A percentile compares a stretch with the other conserved stretches of the same genome.
Conservation (phyloP, 2,797 vertebrate species). For the Glyptemys insculpta region DNA sequence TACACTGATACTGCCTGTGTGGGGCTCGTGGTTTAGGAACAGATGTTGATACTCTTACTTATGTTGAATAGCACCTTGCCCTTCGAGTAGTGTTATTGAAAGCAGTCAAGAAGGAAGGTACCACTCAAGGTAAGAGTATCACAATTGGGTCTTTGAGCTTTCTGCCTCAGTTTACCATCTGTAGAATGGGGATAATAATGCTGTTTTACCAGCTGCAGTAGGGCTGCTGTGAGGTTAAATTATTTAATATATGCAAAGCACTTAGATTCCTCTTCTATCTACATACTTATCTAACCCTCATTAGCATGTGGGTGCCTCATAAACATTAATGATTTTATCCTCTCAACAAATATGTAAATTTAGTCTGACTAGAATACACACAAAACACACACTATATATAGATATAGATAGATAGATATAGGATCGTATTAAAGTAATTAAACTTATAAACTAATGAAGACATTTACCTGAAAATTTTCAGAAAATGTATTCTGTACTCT, state of each 20-base stretch:
- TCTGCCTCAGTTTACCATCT: not conserved
- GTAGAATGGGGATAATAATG: not conserved
- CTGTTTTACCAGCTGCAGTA: not conserved
- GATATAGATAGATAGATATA: not conserved
- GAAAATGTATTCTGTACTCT: not conserved
- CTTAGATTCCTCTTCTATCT: not conserved
- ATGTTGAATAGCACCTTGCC: not conserved
- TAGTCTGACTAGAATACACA: not conserved
- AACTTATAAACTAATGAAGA: not conserved
- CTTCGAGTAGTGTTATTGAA: not conserved
- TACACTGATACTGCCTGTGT: not conserved
- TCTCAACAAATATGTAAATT: not conserved
- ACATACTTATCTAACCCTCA: not conserved
- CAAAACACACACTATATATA: not conserved
- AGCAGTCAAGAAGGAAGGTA: not conserved
- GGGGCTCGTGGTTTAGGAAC: not conserved
- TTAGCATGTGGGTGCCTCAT: not conserved
- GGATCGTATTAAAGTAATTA: not conserved
- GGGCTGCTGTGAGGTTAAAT: not conserved
- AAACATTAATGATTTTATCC: fast-evolving
- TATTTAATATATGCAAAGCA: not conserved
- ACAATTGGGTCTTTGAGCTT: not conserved
- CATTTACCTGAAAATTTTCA: not conserved
- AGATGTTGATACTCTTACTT: not conserved
- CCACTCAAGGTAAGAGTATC: not conserved